Evolutionary conservation across 2,797 vertebrate genomes (phyloP).

Genomic region (Sternarchorhynchus goeldii): DNA sequence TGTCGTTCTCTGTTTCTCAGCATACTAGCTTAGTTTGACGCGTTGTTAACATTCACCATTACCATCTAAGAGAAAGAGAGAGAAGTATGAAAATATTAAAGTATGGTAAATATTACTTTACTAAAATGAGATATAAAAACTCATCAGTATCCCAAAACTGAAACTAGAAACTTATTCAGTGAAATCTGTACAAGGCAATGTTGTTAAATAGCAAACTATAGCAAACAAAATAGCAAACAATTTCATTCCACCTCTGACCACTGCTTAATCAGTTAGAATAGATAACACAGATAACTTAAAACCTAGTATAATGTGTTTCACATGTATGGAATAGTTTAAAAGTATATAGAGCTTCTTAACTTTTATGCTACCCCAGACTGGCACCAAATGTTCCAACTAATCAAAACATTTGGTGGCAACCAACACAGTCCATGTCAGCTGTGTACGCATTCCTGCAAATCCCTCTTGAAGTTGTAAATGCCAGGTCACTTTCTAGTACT

Average conservation of each 20-base stretch:
- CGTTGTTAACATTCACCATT: background rate
- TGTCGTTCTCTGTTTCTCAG: constrained; percentile 34
- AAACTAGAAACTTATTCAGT: background rate
- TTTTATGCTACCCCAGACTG: too few species aligned
- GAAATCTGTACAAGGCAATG: background rate
- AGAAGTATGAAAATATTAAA: background rate
- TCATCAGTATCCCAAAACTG: constrained; percentile 1
- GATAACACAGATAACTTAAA: background rate
- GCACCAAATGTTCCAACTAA: too few species aligned
- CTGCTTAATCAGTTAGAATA: background rate
- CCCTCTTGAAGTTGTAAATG: too few species aligned
- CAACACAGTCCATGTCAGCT: too few species aligned
- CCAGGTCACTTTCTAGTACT: too few species aligned
- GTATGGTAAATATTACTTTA: constrained; percentile 1
- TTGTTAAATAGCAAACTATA: background rate
- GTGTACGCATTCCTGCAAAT: too few species aligned
- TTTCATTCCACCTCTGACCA: background rate
- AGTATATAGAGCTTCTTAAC: too few species aligned
- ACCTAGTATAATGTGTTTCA: too few species aligned
- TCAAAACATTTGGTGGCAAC: too few species aligned
- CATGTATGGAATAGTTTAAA: background rate
- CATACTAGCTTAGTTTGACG: constrained; percentile 26
- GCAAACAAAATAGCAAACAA: too few species aligned
- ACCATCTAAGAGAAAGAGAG: constrained; percentile 1
- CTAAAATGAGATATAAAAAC: background rate